Evolutionary conservation across 2,888 invertebrate species (phyloP).

Genomic region (Aphidoletes aphidimyza): DNA sequence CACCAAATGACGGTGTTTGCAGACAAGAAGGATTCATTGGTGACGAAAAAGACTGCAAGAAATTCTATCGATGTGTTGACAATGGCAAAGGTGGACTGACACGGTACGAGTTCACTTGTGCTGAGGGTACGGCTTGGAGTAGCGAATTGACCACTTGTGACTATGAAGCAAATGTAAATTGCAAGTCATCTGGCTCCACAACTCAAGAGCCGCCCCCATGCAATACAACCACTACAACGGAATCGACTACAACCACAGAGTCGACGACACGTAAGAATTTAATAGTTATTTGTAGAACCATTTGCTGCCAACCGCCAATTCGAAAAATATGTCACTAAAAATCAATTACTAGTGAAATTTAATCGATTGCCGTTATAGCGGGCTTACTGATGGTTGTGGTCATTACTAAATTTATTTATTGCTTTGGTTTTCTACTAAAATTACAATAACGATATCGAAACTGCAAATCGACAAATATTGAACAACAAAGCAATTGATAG

Average conservation of each 20-base stretch:
- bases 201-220: constrained; percentile 57
- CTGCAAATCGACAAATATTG: too few relatives aligned
- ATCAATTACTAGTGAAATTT: not conserved
- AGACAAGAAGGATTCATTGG: constrained; percentile 66
- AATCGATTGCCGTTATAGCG: not conserved
- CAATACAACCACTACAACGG: constrained; percentile 55
- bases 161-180: constrained; percentile 58
- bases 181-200: constrained; percentile 56
- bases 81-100: constrained; percentile 71
- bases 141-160: constrained; percentile 65
- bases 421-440: too few relatives aligned
- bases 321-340: not conserved
- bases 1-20: constrained; percentile 60
- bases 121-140: constrained; percentile 75
- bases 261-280: constrained; percentile 51
- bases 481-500: too few relatives aligned
- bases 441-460: too few relatives aligned
- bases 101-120: constrained; percentile 74
- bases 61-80: constrained; percentile 76
- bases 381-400: constrained; percentile 13
- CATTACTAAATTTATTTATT: not conserved
- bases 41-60: constrained; percentile 69
- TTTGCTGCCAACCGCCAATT: not conserved
- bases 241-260: constrained; percentile 54
- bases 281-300: not conserved